Conservation (phyloP, 2,113 vertebrate genomes). For the Pelobates fuscus region DNA sequence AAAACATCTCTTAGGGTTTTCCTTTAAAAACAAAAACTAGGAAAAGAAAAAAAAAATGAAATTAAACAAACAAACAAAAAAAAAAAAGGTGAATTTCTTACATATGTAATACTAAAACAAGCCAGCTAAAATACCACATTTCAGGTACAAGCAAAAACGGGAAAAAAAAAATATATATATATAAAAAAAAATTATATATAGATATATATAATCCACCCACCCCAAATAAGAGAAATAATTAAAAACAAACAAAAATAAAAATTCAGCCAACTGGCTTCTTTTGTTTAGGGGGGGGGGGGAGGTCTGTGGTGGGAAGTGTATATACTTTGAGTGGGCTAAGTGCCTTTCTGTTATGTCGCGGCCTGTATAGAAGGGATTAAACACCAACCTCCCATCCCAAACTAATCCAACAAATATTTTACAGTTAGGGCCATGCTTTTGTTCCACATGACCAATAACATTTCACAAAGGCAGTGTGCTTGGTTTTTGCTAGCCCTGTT, state of each 20-base stretch:
- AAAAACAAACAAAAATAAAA: background rate
- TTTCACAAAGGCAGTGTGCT: background rate
- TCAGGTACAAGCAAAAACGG: background rate
- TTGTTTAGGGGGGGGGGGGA: too few relatives aligned
- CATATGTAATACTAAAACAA: slow-evolving; percentile 32
- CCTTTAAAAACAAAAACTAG: slow-evolving; percentile 30
- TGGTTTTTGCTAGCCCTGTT: background rate
- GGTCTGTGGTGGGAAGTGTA: background rate
- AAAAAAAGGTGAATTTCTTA: background rate
- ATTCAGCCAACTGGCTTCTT: background rate
- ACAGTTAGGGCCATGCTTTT: background rate
- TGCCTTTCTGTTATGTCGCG: slow-evolving; percentile 11
- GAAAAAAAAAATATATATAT: background rate
- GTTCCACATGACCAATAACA: background rate
- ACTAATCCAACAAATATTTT: background rate
- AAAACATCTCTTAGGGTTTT: slow-evolving; percentile 29
- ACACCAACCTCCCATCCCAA: background rate
- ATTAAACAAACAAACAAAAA: background rate
- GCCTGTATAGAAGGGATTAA: background rate
- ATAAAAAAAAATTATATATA: too few relatives aligned
- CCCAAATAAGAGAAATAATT: background rate
- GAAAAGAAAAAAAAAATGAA: background rate
- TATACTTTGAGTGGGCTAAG: background rate
- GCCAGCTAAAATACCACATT: slow-evolving; percentile 9
- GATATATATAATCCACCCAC: too few relatives aligned